These are phyloP conservation scores for Sarcophaga carnaria DNA, from an alignment of 2,888 invertebrate species.

Conservation along the genomic window DNA sequence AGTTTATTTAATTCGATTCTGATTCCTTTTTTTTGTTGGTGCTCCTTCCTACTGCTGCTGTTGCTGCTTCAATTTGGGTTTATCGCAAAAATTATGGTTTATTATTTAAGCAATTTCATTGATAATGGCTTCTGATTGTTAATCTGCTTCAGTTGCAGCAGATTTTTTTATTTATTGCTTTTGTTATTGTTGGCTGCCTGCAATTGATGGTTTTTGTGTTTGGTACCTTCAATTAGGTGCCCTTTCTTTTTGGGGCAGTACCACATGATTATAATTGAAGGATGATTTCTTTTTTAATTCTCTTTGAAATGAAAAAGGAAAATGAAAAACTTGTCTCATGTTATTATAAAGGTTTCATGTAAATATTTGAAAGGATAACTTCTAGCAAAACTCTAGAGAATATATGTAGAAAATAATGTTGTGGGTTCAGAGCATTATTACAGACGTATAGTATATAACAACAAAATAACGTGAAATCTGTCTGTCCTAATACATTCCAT, in stretches of 20 bases:
- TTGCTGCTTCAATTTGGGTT: conserved; percentile 56
- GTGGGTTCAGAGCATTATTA: too few relatives aligned
- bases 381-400: too few relatives aligned
- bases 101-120: conserved; percentile 68
- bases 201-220: conserved; percentile 37
- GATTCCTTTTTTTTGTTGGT: conserved; percentile 25
- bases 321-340: not conserved
- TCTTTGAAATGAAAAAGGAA: not conserved
- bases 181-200: not conserved
- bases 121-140: conserved; percentile 69
- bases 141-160: conserved; percentile 52
- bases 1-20: conserved; percentile 13
- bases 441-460: too few relatives aligned
- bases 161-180: conserved; percentile 18
- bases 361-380: too few relatives aligned
- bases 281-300: conserved; percentile 48
- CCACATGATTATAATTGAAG: conserved; percentile 40
- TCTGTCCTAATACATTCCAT: too few relatives aligned
- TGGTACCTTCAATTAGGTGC: conserved; percentile 37
- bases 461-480: too few relatives aligned
- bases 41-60: conserved; percentile 19
- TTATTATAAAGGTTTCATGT: too few relatives aligned
- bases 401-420: too few relatives aligned
- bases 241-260: conserved; percentile 2
- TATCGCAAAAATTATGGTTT: conserved; percentile 69